These are phyloP conservation scores for Drosophila nigricruria DNA, from an alignment of 2,888 invertebrate species.

Conservation along the genomic window DNA sequence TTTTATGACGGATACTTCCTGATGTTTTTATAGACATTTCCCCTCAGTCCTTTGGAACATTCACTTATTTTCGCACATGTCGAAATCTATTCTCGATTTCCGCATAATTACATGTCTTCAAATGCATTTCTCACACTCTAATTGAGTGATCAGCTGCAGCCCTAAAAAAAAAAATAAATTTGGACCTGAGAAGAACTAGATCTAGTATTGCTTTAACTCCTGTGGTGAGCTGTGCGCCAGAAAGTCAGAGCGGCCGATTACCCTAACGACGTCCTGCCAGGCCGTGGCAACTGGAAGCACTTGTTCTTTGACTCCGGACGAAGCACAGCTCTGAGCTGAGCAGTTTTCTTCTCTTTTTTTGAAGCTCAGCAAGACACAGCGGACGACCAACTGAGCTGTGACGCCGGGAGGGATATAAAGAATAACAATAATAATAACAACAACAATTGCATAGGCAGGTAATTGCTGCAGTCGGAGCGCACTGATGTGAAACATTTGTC, in stretches of 20 bases:
- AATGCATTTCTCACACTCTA: constrained; percentile 56
- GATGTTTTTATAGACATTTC: constrained; percentile 2
- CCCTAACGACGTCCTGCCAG: constrained; percentile 61
- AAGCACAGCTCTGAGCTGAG: constrained; percentile 17
- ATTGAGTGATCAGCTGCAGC: constrained; percentile 70
- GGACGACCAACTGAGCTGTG: constrained; percentile 76
- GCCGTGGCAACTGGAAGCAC: constrained; percentile 71
- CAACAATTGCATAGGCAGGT: constrained; percentile 59
- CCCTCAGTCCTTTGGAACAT: constrained; percentile 23
- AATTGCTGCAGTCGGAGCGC: constrained; percentile 76
- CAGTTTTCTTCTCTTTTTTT: constrained; percentile 21
- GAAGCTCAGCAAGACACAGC: constrained; percentile 64
- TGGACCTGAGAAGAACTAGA: constrained; percentile 12
- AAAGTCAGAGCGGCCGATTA: constrained; percentile 44
- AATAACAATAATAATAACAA: constrained; percentile 31
- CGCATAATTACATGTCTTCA: constrained; percentile 53
- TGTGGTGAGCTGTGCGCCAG: constrained; percentile 58
- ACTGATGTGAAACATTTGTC: constrained; percentile 83
- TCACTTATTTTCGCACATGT: constrained; percentile 46
- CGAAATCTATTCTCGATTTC: constrained; percentile 43
- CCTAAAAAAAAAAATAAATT: constrained; percentile 11
- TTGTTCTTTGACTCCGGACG: constrained; percentile 60
- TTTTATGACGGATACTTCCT: constrained; percentile 18
- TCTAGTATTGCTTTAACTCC: constrained; percentile 40
- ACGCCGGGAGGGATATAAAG: constrained; percentile 56